A percentile compares a stretch with the other conserved stretches of the same genome.
These are phyloP conservation scores for Caenorhabditis plicata DNA, from an alignment of 2,888 invertebrate genomes.

Conservation along the genomic window DNA sequence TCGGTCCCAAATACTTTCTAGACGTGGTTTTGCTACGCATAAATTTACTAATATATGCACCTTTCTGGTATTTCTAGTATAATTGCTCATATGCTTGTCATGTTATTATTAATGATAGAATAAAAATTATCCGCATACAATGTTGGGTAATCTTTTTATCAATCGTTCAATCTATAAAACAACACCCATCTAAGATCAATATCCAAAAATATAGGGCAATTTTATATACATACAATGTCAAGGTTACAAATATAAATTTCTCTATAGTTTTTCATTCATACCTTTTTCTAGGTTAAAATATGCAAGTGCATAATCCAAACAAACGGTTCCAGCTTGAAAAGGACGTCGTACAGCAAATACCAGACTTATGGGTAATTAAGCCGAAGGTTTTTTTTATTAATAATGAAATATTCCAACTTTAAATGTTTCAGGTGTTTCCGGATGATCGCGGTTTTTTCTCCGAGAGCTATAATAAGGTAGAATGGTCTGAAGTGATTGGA, in stretches of 20 bases:
- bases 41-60: too few relatives aligned
- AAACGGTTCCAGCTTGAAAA: slow-evolving; percentile 57
- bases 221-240: too few relatives aligned
- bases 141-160: too few relatives aligned
- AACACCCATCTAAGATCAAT: too few relatives aligned
- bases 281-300: slow-evolving; percentile 6
- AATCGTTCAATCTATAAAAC: too few relatives aligned
- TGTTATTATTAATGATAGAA: too few relatives aligned
- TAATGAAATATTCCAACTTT: neutral
- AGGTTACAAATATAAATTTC: slow-evolving; percentile 18
- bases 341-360: slow-evolving; percentile 51
- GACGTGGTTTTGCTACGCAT: too few relatives aligned
- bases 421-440: slow-evolving; percentile 55
- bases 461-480: slow-evolving; percentile 61
- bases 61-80: too few relatives aligned
- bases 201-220: too few relatives aligned
- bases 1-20: too few relatives aligned
- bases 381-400: slow-evolving; percentile 48
- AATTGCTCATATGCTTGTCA: too few relatives aligned
- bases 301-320: slow-evolving; percentile 43
- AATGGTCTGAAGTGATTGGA: slow-evolving; percentile 56
- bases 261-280: slow-evolving; percentile 2
- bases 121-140: too few relatives aligned
- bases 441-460: slow-evolving; percentile 64
- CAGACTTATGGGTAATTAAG: slow-evolving; percentile 58